Percentiles rank a stretch among this genome's conserved stretches.
These are phyloP conservation scores for Catotricha subobsoleta DNA, from an alignment of 2,888 invertebrate genomes.

Conservation along the genomic window DNA sequence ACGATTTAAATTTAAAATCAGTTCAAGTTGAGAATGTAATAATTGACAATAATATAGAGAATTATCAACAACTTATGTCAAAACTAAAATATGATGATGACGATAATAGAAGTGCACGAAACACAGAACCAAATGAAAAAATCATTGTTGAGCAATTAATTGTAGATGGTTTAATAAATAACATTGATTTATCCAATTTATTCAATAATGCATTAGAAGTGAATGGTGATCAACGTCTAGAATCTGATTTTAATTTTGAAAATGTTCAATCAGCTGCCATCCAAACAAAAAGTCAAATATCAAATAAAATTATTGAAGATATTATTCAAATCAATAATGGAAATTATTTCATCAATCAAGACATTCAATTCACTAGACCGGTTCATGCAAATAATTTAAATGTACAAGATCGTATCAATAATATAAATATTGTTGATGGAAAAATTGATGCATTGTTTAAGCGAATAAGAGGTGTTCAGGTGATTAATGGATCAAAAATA, in stretches of 20 bases:
- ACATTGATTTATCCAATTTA: constrained; percentile 28
- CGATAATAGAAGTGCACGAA: neutral
- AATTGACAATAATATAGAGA: neutral
- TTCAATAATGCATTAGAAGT: constrained; percentile 31
- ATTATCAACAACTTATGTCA: neutral
- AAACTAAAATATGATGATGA: neutral
- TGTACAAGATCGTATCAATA: constrained; percentile 29
- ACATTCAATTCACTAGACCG: constrained; percentile 27
- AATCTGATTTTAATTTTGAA: constrained; percentile 15
- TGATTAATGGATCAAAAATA: constrained; percentile 28
- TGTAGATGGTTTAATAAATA: constrained; percentile 34
- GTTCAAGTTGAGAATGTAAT: neutral
- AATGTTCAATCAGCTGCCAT: constrained; percentile 22
- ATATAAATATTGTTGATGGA: constrained; percentile 29
- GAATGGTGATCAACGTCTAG: constrained; percentile 32
- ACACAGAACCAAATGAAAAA: neutral
- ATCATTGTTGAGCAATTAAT: constrained; percentile 28
- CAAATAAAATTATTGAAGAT: constrained; percentile 17
- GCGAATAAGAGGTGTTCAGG: constrained; percentile 25
- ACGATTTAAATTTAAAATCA: neutral
- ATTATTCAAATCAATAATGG: constrained; percentile 28
- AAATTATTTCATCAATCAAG: constrained; percentile 28
- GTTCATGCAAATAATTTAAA: constrained; percentile 26
- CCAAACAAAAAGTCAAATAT: constrained; percentile 17
- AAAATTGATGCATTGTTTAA: constrained; percentile 31